Conservation (phyloP, 2,113 vertebrate genomes). For the Excalfactoria chinensis region DNA sequence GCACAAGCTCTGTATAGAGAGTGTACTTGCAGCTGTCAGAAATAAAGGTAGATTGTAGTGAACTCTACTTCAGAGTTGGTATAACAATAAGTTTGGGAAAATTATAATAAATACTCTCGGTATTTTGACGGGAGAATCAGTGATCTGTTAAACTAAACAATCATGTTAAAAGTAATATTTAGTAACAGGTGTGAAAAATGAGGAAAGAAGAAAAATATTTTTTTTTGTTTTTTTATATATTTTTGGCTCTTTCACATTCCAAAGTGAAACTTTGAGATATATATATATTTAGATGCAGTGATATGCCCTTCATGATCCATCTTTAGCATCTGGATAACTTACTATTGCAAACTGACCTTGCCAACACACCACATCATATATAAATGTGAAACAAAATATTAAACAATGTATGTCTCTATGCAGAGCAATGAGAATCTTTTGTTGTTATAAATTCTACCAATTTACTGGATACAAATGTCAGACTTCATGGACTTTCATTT, state of each 20-base stretch:
- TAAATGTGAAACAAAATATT: not conserved
- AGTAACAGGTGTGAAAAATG: not conserved
- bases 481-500: not conserved
- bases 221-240: no score
- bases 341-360: not conserved
- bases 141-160: not conserved
- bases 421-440: not conserved
- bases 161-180: not conserved
- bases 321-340: not conserved
- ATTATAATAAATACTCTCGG: not conserved
- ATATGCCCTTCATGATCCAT: not conserved
- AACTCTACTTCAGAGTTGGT: not conserved
- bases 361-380: not conserved
- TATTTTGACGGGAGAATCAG: not conserved
- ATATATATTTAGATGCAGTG: not conserved
- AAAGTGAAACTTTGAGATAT: not conserved
- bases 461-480: not conserved
- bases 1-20: not conserved
- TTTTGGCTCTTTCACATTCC: not conserved
- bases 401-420: not conserved
- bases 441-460: not conserved
- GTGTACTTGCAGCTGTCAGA: not conserved
- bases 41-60: not conserved
- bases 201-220: not conserved
- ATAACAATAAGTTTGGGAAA: not conserved